These are phyloP conservation scores for Emydoidea blandingii DNA, from an alignment of 2,797 vertebrate genomes.

Conservation along the genomic window DNA sequence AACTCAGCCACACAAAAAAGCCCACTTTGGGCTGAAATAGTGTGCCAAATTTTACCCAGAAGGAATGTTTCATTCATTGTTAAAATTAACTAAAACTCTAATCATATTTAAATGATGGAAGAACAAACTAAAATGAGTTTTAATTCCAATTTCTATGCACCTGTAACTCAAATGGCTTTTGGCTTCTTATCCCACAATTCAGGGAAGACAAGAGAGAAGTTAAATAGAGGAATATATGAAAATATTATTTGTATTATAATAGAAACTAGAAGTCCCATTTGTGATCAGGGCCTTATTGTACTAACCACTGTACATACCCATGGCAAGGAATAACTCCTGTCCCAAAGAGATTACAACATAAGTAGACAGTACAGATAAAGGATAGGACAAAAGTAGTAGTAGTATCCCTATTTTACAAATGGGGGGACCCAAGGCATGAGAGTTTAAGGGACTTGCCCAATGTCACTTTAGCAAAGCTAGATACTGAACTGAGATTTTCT, in stretches of 20 bases:
- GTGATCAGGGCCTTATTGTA: neutral
- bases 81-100: neutral
- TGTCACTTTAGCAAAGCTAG: neutral
- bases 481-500: neutral
- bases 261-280: neutral
- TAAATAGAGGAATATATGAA: neutral
- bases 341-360: neutral
- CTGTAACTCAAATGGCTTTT: neutral
- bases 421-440: neutral
- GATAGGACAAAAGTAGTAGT: neutral
- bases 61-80: neutral
- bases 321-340: neutral
- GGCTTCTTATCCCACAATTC: neutral
- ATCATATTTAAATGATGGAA: neutral
- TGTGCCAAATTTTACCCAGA: neutral
- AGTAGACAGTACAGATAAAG: neutral
- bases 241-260: neutral
- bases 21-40: neutral
- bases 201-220: neutral
- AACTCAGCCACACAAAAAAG: conserved; percentile 21
- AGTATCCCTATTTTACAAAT: neutral
- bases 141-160: neutral
- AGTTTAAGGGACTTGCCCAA: neutral
- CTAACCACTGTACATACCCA: neutral
- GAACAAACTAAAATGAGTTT: neutral